Base-by-base conservation (phyloP, 1,140 invertebrate genomes). In the Neodiprion virginianus region DNA sequence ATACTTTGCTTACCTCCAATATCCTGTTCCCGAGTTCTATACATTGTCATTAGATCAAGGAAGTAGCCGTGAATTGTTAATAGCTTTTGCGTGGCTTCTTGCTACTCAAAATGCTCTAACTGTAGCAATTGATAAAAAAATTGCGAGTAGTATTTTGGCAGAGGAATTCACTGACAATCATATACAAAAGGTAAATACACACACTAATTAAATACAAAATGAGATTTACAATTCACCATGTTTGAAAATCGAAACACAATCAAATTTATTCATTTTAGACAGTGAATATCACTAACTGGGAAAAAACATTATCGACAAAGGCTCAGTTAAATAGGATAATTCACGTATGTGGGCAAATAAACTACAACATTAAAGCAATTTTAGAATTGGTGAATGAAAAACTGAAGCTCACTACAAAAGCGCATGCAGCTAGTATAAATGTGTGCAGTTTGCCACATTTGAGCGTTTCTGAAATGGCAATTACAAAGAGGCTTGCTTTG, bases 361-460 rank as follows among this genome's bases (percentile, higher is more conserved):
- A 79, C 78, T 76, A 79, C 65, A 87, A 87, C 77, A 73, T 88
- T 5, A 87, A 83, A 73, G 80, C 81, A 65, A 86, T 88, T 21
- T 76, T 75, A 1, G 84, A 88, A 73, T 68, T 88, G 21, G 49
- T 77, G 9, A 7, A 7, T 8, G 79, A 85, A 73, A 85, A 81
- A 81, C 69, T 76, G 8, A 86, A 82, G 74, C 61, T 87, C 14
- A 72, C 74, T 53, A 77, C 75, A 1, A 86, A 81, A 80, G 69
- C 82, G 50, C 83, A 87, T 72, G 74, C 75, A 49, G 79, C 79
- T 1, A 87, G 79, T 73, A 49, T 76, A 47, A 78, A 78, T 70
- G 71, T 75, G 4, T 77, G 79, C 47, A 81, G 80, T 74, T 68
- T 86, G 12, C 80, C 81, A 47, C 83, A 88, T 80, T 72, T 87